These are phyloP conservation scores for Pammene aurita DNA, from an alignment of 2,888 invertebrate species.

Conservation along the genomic window DNA sequence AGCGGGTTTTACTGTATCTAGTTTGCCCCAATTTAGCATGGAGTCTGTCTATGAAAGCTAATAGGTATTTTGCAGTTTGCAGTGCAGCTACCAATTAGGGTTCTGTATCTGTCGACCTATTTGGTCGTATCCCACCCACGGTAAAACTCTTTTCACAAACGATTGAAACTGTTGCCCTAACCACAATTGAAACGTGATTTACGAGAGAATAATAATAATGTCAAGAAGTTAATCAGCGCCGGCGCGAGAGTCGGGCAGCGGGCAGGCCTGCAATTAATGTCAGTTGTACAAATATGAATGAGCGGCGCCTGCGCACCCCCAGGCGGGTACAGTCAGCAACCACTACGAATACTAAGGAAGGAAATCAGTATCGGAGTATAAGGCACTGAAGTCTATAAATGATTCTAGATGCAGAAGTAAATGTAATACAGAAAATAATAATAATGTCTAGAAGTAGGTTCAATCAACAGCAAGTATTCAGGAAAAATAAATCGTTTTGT, in stretches of 20 bases:
- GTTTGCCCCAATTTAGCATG: too few relatives aligned
- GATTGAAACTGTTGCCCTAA: slow-evolving; percentile 5
- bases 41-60: too few relatives aligned
- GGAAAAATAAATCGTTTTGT: too few relatives aligned
- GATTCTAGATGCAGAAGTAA: too few relatives aligned
- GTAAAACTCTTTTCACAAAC: neutral
- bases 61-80: too few relatives aligned
- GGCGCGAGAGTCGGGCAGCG: slow-evolving; percentile 50
- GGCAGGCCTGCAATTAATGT: slow-evolving; percentile 69
- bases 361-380: neutral
- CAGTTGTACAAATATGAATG: slow-evolving; percentile 78
- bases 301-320: slow-evolving; percentile 60
- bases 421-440: too few relatives aligned
- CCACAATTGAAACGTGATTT: slow-evolving; percentile 46
- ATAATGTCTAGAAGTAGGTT: too few relatives aligned
- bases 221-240: slow-evolving; percentile 74
- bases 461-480: too few relatives aligned
- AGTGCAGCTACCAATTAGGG: too few relatives aligned
- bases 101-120: neutral
- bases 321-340: slow-evolving; percentile 37
- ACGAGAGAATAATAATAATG: slow-evolving; percentile 63
- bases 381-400: too few relatives aligned
- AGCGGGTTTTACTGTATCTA: too few relatives aligned
- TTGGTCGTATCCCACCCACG: too few relatives aligned
- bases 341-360: neutral